Conservation (phyloP, 2,113 vertebrate genomes). For the Megalops atlanticus region DNA sequence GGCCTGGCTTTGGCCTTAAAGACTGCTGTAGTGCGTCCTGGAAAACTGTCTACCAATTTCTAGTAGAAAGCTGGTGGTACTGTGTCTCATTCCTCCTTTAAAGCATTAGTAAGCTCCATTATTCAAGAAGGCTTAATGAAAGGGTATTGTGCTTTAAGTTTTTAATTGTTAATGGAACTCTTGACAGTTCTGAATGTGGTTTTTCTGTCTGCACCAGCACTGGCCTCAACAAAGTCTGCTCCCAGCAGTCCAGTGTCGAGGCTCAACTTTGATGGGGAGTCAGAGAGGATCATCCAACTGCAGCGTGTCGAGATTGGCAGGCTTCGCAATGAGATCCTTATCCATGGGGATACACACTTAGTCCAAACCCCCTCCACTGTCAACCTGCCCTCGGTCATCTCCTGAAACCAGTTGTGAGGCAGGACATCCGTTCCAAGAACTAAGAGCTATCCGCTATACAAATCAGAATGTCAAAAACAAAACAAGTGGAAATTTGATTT, state of each 20-base stretch:
- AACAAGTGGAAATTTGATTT: not conserved
- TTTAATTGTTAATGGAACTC: not conserved
- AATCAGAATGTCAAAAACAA: not conserved
- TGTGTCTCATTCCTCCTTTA: too few relatives aligned
- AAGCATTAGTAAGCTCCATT: too few relatives aligned
- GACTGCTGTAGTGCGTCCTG: not conserved
- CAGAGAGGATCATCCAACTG: slow-evolving; percentile 74
- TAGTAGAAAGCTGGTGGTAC: too few relatives aligned
- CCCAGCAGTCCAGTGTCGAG: slow-evolving; percentile 44
- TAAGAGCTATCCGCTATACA: not conserved
- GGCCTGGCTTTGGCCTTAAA: too few relatives aligned
- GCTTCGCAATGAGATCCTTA: slow-evolving; percentile 68
- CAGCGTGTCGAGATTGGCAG: slow-evolving; percentile 75
- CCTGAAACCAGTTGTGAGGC: slow-evolving; percentile 15
- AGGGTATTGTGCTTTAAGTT: too few relatives aligned
- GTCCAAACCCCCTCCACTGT: slow-evolving; percentile 40
- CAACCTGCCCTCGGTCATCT: slow-evolving; percentile 55
- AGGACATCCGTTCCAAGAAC: not conserved
- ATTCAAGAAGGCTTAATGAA: too few relatives aligned
- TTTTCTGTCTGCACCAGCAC: not conserved
- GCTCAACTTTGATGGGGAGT: slow-evolving; percentile 71
- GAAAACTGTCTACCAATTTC: too few relatives aligned
- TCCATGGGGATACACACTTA: slow-evolving; percentile 40
- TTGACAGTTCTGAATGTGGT: not conserved
- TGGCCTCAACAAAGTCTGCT: not conserved